phyloP scores from a whole-genome alignment of 2,888 invertebrate genomes.

The Desoria tigrina region DNA sequence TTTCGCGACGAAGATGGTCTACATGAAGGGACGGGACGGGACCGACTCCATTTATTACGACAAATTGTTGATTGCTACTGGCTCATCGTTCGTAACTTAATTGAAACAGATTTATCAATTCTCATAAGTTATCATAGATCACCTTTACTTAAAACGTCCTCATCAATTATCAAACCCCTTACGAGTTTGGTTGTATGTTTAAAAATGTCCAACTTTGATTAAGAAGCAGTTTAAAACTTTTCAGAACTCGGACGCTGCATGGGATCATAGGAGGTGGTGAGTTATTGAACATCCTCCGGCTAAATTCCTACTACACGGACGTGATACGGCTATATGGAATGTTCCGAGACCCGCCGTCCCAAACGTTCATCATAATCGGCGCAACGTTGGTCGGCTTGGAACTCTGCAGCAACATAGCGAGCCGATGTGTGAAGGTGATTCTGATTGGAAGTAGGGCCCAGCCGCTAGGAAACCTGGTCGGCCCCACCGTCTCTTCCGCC shows the following conservation, averaged over 20 bases:
- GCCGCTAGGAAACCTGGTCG: constrained; percentile 76
- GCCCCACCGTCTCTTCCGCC: constrained; percentile 72
- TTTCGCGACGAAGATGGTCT: constrained; percentile 60
- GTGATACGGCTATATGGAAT: no score
- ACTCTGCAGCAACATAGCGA: constrained; percentile 73
- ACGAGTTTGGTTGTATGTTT: no score
- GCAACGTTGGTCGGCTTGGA: constrained; percentile 93
- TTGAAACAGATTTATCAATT: background rate
- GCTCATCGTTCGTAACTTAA: constrained; percentile 21
- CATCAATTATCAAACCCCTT: no score
- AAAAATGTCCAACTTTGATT: no score
- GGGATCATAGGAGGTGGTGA: no score
- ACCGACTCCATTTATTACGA: constrained; percentile 65
- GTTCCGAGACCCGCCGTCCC: no score
- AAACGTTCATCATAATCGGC: constrained; percentile 76
- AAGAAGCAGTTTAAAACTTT: no score
- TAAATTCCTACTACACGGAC: no score
- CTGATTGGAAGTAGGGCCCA: constrained; percentile 73
- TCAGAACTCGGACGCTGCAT: no score
- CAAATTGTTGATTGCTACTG: constrained; percentile 71
- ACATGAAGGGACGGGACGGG: background rate
- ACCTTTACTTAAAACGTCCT: no score
- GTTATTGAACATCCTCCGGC: no score
- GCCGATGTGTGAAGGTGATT: constrained; percentile 77
- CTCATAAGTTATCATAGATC: no score